Evolutionary conservation across 2,797 vertebrate species (phyloP), one percentile per base, ranked within the genome.

Genomic region (Microtus agrestis): DNA sequence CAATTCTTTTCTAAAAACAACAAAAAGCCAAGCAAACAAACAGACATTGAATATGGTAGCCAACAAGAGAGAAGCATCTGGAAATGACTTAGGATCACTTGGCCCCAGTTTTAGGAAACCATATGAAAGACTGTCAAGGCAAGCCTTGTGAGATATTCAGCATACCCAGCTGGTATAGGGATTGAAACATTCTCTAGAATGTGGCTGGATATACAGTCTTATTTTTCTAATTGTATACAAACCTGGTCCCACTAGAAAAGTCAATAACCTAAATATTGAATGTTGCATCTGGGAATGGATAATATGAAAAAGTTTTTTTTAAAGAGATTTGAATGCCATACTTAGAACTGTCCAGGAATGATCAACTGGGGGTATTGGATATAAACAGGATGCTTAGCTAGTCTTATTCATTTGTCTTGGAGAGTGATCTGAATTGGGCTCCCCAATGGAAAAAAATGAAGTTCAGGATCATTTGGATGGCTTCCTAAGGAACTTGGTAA

Each of bases 241-340:
- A 10, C 12, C 34, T 63, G 31, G 29, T 12, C 8, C 25, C 27
- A 65, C 48, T 6, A 90, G 34, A 74, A n/a, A 46, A 82, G 51
- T 51, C 51, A 56, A 56, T 19, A 56, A 56, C 51, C 51, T 54
- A 54, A 54, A 54, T 17, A 74, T 92, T 43, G 82, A 76, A 85
- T 6, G 13, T 65, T 4, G 23, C 5, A n/a, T 1, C 8, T 43
- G 37, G 14, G 2, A 51, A 34, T 73, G 5, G 19, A 0, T 21
- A 54, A 87, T 88, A 86, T 91, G 25, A 6, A 67, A 89, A 93
- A 90, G 4, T 29, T 91, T 79, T 77, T 74, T 71, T 89, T 51
- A 14, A 67, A 21, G 13, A 79, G 27, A 63, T 76, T 65, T 56
- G 27, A 79, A 82, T 56, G 11, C 14, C 40, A 59, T 59, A 51